Conservation (phyloP, 1,140 invertebrate genomes). For the Dinoponera quadriceps region DNA sequence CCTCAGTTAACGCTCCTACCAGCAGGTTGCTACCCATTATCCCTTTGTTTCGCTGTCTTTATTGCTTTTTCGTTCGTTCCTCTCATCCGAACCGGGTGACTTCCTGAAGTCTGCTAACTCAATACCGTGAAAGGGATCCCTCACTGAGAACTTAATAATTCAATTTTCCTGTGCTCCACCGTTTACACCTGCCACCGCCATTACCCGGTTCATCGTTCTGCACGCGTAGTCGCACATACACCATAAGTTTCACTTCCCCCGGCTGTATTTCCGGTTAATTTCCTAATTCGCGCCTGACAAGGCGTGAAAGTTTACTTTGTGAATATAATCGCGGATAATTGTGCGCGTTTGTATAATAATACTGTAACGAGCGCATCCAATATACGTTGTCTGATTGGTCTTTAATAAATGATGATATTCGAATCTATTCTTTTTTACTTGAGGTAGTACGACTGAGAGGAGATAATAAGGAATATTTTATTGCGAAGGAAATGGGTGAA, state of each 20-base stretch:
- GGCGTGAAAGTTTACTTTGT: background rate
- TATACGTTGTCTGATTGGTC: background rate
- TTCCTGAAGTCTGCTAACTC: slow-evolving; percentile 54
- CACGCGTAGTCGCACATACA: background rate
- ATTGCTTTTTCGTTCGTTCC: slow-evolving; percentile 54
- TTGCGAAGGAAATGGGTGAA: too few species aligned
- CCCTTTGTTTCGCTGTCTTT: slow-evolving; percentile 54
- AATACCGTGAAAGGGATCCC: slow-evolving; percentile 51
- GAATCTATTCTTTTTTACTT: background rate
- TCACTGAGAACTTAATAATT: slow-evolving; percentile 57
- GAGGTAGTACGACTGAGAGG: background rate
- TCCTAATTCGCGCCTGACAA: slow-evolving; percentile 12
- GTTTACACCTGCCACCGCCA: slow-evolving; percentile 48
- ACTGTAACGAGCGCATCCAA: background rate
- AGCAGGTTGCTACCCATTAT: slow-evolving; percentile 37
- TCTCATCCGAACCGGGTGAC: slow-evolving; percentile 29
- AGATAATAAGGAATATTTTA: too few species aligned
- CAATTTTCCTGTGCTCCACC: slow-evolving; percentile 42
- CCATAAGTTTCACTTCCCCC: slow-evolving; percentile 11
- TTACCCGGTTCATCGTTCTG: slow-evolving; percentile 18
- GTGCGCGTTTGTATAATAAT: background rate
- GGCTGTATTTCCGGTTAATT: slow-evolving; percentile 22
- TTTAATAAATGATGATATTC: background rate
- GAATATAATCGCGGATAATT: background rate
- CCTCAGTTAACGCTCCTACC: slow-evolving; percentile 22